Evolutionary conservation across 2,113 vertebrate genomes (phyloP), one percentile per base, ranked within the genome.

Genomic region (Nanorana parkeri): DNA sequence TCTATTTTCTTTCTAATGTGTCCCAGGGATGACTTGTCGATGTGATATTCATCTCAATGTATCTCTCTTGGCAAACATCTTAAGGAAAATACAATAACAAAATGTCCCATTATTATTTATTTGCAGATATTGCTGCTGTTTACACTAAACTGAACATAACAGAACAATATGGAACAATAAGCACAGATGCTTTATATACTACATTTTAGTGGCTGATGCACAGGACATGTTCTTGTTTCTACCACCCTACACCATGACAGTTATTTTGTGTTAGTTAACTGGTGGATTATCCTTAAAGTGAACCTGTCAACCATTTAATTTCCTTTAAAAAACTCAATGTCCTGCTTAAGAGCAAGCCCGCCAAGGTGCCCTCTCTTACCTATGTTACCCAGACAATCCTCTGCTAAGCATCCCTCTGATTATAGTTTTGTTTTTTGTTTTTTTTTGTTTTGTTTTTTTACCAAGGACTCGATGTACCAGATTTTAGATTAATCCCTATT

Each of bases 41-140:
- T 68, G 47, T 58, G 13, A 66, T 78, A 66, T 78, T 54, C 26
- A 58, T 78, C 76, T n/a, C 63, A 78, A 78, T 78, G 28, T n/a
- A 61, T 71, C 15, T 80, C 54, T 28, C 54, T 32, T 69, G 32
- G 47, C 28, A 60, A 66, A 54, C 24, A 23, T 67, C 63, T 55
- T 67, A 66, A 66, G 32, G 21, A 78, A 67, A 69, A 26, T 26
- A 69, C 26, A 69, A 41, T 60, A 68, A 58, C n/a, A 51, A 17
- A 51, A 65, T 52, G 60, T 24, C 20, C 41, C 58, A 51, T 64
- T 69, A 68, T 29, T 71, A 52, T 71, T 51, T 71, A 80, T 71
- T 71, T 52, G 65, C 64, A 58, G 52, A 52, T 71, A 60, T 24
- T 55, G 20, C 32, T 19, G 55, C 36, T 80, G 32, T 52, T 71